phyloP scores from a whole-genome alignment of 1,140 invertebrate species.

The Colletes latitarsis region DNA sequence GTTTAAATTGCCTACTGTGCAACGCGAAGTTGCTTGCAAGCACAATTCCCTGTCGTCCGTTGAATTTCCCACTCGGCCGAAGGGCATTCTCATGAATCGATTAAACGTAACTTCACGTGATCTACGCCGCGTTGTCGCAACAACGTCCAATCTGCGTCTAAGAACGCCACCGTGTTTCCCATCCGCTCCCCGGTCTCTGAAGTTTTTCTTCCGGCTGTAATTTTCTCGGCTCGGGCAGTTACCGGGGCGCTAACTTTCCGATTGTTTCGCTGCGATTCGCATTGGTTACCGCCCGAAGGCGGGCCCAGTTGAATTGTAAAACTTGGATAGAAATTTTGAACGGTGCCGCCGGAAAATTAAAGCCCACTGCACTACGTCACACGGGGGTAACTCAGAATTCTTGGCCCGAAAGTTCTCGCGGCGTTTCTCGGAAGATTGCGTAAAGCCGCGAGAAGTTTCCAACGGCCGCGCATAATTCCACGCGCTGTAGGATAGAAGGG shows the following conservation, averaged over 20 bases:
- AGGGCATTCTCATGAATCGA: not conserved
- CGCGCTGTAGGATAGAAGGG: not conserved
- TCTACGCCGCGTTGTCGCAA: not conserved
- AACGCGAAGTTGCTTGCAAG: not conserved
- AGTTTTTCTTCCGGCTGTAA: slow-evolving; percentile 9
- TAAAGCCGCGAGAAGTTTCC: slow-evolving; percentile 10
- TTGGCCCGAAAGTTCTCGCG: slow-evolving; percentile 17
- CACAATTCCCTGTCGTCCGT: not conserved
- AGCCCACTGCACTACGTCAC: slow-evolving; percentile 9
- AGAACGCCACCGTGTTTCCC: not conserved
- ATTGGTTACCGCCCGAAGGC: slow-evolving; percentile 19
- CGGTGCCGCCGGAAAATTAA: slow-evolving; percentile 36
- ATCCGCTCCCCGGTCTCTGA: not conserved
- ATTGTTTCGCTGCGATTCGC: slow-evolving; percentile 45
- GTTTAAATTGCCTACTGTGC: no score
- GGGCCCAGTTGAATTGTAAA: slow-evolving; percentile 40
- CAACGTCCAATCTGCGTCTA: slow-evolving; percentile 4
- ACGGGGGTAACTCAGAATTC: slow-evolving; percentile 1
- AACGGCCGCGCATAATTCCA: slow-evolving; percentile 8
- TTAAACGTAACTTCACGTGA: slow-evolving; percentile 14
- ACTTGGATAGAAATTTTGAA: slow-evolving; percentile 49
- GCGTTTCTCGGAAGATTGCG: slow-evolving; percentile 25
- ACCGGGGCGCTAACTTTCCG: slow-evolving; percentile 30
- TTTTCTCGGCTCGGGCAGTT: slow-evolving; percentile 12
- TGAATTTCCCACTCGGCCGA: not conserved